These are phyloP conservation scores for Sialia sialis DNA, from an alignment of 2,113 vertebrate genomes.

Conservation along the genomic window DNA sequence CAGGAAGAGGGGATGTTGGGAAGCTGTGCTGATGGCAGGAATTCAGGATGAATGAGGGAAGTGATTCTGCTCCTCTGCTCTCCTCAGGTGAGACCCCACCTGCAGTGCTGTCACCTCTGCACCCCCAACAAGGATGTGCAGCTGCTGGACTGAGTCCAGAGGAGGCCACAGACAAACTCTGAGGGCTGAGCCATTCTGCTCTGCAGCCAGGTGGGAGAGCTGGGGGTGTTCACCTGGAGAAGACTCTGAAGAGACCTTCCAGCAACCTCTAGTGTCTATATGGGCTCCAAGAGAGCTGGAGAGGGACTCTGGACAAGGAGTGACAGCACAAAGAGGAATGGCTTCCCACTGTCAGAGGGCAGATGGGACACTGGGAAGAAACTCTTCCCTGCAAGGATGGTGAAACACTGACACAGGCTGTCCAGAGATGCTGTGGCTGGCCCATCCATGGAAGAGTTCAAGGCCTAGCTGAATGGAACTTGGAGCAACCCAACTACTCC, in stretches of 20 bases:
- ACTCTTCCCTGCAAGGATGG: not conserved
- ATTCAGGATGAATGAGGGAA: not conserved
- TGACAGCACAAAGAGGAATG: not conserved
- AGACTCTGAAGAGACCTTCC: not conserved
- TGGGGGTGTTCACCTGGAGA: not conserved
- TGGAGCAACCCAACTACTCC: not conserved
- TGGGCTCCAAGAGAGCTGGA: not conserved
- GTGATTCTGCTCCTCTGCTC: not conserved
- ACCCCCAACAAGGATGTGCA: not conserved
- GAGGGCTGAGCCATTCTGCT: too few relatives aligned
- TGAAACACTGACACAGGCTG: not conserved
- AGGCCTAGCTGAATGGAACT: not conserved
- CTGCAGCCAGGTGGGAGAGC: not conserved
- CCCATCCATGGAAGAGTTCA: not conserved
- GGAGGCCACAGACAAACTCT: not conserved
- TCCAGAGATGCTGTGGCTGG: not conserved
- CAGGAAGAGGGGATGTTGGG: accelerated
- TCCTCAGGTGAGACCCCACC: not conserved
- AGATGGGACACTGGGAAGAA: not conserved
- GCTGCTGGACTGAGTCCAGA: not conserved
- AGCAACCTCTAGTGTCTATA: not conserved
- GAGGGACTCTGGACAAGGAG: not conserved
- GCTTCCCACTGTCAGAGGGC: not conserved
- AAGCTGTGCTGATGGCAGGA: not conserved
- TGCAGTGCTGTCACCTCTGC: not conserved